Conservation (phyloP, 2,888 invertebrate species). For the Tinea pellionella region DNA sequence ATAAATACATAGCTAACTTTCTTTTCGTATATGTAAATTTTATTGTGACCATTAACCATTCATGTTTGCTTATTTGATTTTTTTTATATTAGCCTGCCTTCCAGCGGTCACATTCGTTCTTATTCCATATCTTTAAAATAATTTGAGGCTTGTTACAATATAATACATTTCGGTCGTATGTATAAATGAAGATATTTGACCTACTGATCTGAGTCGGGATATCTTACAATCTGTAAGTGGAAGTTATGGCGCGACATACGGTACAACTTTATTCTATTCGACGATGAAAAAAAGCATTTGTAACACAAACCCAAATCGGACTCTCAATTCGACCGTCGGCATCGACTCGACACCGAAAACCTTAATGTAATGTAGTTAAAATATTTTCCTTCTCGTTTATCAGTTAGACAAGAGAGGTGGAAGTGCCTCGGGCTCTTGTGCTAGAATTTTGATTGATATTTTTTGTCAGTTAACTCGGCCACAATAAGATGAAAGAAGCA, state of each 20-base stretch:
- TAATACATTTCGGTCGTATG: not conserved
- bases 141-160: too few species aligned
- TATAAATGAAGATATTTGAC: not conserved
- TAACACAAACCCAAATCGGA: slow-evolving; percentile 41
- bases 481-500: slow-evolving; percentile 66
- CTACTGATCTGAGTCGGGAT: not conserved
- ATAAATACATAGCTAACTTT: too few species aligned
- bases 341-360: slow-evolving; percentile 34
- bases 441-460: slow-evolving; percentile 71
- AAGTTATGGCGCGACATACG: slow-evolving; percentile 13
- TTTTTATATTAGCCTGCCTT: too few species aligned
- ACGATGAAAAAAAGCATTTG: slow-evolving; percentile 16
- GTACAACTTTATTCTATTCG: slow-evolving; percentile 8
- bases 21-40: too few species aligned
- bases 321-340: slow-evolving; percentile 39
- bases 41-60: too few species aligned
- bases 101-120: too few species aligned
- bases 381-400: slow-evolving; percentile 37
- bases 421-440: slow-evolving; percentile 60
- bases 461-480: slow-evolving; percentile 64
- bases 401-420: slow-evolving; percentile 39
- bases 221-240: slow-evolving; percentile 7
- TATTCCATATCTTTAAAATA: too few species aligned
- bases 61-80: too few species aligned
- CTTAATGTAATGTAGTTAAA: slow-evolving; percentile 31